These are phyloP conservation scores for Macquaria ambigua DNA, from an alignment of 2,113 vertebrate genomes.

Conservation along the genomic window DNA sequence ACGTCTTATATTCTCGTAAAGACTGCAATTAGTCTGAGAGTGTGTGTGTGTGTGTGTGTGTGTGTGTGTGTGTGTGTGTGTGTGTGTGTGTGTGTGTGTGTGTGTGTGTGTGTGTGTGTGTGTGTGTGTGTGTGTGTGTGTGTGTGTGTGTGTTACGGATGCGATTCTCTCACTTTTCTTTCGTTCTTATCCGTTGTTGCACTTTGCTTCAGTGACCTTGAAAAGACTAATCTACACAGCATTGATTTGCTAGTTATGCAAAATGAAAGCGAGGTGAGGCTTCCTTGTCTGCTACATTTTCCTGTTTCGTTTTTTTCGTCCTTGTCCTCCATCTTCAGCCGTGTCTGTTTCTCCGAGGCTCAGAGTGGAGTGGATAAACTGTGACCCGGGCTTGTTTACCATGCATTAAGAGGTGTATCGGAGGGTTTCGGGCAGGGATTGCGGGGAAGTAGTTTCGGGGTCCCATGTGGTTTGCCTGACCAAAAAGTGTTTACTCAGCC, in stretches of 20 bases:
- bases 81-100: not conserved
- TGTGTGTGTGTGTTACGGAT: not conserved
- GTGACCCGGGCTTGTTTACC: constrained; percentile 40
- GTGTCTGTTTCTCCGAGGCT: not conserved
- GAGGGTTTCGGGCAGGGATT: constrained; percentile 20
- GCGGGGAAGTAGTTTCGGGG: not conserved
- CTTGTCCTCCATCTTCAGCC: constrained; percentile 1
- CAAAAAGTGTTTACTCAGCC: constrained; percentile 30
- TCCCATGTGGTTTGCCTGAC: constrained; percentile 33
- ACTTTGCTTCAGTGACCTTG: constrained; percentile 37
- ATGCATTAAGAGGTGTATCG: constrained; percentile 27
- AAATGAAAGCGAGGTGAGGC: constrained; percentile 30
- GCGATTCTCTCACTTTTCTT: not conserved
- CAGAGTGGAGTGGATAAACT: constrained; percentile 10
- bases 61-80: not conserved
- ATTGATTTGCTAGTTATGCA: constrained; percentile 56
- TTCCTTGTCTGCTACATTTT: not conserved
- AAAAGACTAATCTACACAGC: constrained; percentile 34
- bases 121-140: not conserved
- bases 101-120: too few relatives aligned
- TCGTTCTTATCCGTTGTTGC: not conserved
- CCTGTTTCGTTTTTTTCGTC: not conserved
- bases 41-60: not conserved
- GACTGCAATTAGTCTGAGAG: not conserved
- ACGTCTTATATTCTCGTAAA: not conserved